Percentiles rank a stretch among this genome's conserved stretches.
These are phyloP conservation scores for Laticauda laticaudata DNA, from an alignment of 2,113 vertebrate genomes.

Conservation along the genomic window DNA sequence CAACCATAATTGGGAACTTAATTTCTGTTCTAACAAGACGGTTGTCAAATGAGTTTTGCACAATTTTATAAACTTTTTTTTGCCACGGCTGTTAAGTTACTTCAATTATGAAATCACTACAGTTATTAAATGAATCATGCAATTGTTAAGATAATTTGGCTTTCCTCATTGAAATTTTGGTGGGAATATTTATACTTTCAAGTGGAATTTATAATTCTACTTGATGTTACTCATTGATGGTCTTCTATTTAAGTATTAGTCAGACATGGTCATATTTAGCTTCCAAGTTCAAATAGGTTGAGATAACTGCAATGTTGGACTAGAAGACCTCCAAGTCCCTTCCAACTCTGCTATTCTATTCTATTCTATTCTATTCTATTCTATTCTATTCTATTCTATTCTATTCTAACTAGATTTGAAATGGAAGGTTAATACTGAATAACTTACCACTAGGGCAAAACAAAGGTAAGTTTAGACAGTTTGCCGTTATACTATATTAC, in stretches of 20 bases:
- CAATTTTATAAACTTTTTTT: background rate
- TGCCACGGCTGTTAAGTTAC: background rate
- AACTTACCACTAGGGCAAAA: background rate
- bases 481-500: background rate
- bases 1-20: background rate
- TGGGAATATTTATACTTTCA: background rate
- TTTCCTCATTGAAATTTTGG: background rate
- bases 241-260: background rate
- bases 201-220: background rate
- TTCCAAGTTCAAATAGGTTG: background rate
- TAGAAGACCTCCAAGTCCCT: too few relatives aligned
- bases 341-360: too few relatives aligned
- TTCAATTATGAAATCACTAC: background rate
- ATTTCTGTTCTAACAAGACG: background rate
- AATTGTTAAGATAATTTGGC: background rate
- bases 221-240: background rate
- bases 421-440: background rate
- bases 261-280: background rate
- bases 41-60: background rate
- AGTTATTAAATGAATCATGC: background rate
- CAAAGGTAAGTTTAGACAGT: background rate
- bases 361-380: too few relatives aligned
- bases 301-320: background rate
- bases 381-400: too few relatives aligned
- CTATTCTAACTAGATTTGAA: background rate